Evolutionary conservation across 2,888 invertebrate species (phyloP), one percentile per base, ranked within the genome.

Genomic region (Drosophila neonasuta): DNA sequence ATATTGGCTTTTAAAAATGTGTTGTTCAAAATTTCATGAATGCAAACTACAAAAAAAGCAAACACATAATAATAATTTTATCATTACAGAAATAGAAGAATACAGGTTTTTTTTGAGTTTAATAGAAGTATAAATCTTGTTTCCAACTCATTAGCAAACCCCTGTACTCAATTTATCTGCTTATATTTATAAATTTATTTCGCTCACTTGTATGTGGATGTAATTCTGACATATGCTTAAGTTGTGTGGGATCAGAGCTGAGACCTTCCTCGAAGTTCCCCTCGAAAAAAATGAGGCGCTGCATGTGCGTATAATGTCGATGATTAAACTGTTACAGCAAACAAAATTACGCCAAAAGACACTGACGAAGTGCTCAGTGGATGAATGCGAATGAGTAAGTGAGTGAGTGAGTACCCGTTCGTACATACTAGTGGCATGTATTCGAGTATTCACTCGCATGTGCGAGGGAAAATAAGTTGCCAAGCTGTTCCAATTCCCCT

Each of bases 261-360:
- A 45, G 20, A n/a, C 17, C 11, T 29, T 30, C 3, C 10, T 30
- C 29, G 15, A 13, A 15, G 7, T 24, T 24, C 24, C 24, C 24
- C 24, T 24, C 24, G 9, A 9, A n/a, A 32, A 54, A 20, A 42
- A 15, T 8, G 15, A n/a, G 20, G 1, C 20, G 29, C 15, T 20
- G 50, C 45, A 34, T 61, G 66, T 59, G 66, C 59, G 63, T 74
- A 70, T 76, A 85, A 85, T 82, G 79, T 68, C 69, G 63, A 82
- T 87, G 81, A 81, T 82, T 81, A 87, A 81, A 76, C 86, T 87
- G 81, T 73, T 68, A 71, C 70, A 68, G 77, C 80, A 73, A 82
- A 85, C 82, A 79, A 70, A 84, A 75, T 84, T 68, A 79, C 65
- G 24, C 55, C 65, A 75, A 59, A 80, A 87, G 80, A 76, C 87